Percentiles rank a stretch among this genome's conserved stretches.
Conservation (phyloP, 1,140 invertebrate genomes). For the Andrena cerasifolii region DNA sequence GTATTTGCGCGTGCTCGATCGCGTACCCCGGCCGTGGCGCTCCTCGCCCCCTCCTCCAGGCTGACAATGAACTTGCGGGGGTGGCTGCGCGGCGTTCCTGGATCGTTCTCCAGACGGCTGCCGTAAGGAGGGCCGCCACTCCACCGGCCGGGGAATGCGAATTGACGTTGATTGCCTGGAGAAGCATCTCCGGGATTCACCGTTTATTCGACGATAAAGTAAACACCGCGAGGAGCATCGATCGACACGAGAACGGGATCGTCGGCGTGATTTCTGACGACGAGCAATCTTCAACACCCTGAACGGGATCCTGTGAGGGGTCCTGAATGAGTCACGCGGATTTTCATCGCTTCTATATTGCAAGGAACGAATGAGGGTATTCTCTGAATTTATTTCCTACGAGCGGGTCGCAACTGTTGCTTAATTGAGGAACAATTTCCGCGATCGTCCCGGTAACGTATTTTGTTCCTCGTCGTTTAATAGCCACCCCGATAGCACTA, state of each 20-base stretch:
- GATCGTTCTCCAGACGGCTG: constrained; percentile 9
- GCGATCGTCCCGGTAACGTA: background rate
- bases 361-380: too few relatives aligned
- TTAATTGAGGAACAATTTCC: too few relatives aligned
- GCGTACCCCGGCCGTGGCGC: constrained; percentile 18
- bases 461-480: background rate
- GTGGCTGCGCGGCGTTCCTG: background rate
- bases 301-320: background rate
- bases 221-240: constrained; percentile 24
- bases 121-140: constrained; percentile 13
- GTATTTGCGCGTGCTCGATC: constrained; percentile 65
- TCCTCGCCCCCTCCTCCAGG: background rate
- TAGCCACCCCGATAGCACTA: background rate
- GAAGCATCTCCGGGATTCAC: constrained; percentile 34
- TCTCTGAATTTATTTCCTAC: too few relatives aligned
- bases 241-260: background rate
- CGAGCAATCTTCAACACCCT: background rate
- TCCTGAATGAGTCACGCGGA: too few relatives aligned
- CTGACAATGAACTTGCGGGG: constrained; percentile 46
- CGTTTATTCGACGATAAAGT: constrained; percentile 26
- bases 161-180: constrained; percentile 42
- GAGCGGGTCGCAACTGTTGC: too few relatives aligned
- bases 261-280: background rate
- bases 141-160: constrained; percentile 22
- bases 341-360: too few relatives aligned